Base-by-base conservation (phyloP, 2,888 invertebrate species). In the Parnassius mnemosyne region DNA sequence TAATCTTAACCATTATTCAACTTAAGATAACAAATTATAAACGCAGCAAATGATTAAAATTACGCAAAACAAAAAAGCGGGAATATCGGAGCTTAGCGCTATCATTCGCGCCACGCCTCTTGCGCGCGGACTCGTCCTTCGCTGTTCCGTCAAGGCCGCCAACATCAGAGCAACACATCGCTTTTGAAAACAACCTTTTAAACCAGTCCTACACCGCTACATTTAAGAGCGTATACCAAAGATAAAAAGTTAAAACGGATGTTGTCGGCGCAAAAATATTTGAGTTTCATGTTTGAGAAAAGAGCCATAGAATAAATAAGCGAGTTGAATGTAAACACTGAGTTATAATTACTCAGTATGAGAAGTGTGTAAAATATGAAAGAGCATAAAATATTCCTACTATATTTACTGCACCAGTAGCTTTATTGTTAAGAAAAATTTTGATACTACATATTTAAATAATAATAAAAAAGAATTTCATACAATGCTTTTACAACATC, bases 141-240 rank as follows among this genome's bases (percentile, higher is more conserved):
- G 88, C 88, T 85, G 74, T 72, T 64, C 76, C 79, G 81, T 85
- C 88, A 87, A 89, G 89, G 89, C 84, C 88, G 83, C 82, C 85
- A 79, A 85, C 86, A 79, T 81, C 81, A 74, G 70, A 75, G 74
- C 72, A 73, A 71, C 2, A 16, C 44, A 47, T 44, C 49, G 13
- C 58, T 58, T 72, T 72, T 66, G 67, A 65, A 66, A 67, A 70
- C 66, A 65, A 68, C 68, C 65, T 69, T 68, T 66, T 65, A 65
- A 73, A 71, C 71, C 68, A 69, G 72, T 72, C 69, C 71, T 65
- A 56, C 65, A 55, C 47, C 61, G 66, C 69, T 69, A 69, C 72
- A 74, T 70, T 68, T 62, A 53, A 42, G 51, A 55, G 42, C 52
- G 54, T 55, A 55, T 49, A 54, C 42, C 55, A 42, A 13, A 44